These are phyloP conservation scores for Emys orbicularis DNA, from an alignment of 2,797 vertebrate genomes.

Conservation along the genomic window DNA sequence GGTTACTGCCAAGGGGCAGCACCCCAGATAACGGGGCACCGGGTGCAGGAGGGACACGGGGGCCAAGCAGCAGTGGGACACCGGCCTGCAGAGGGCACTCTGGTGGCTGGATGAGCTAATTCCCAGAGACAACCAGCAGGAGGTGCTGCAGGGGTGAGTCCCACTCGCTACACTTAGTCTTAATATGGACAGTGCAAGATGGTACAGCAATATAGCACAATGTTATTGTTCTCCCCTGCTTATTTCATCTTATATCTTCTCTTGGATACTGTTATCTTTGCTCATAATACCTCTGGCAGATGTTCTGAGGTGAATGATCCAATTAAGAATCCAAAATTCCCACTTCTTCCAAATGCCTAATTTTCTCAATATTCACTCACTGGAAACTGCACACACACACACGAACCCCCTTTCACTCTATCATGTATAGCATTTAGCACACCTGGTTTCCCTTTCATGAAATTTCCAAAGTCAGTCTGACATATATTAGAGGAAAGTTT, in stretches of 20 bases:
- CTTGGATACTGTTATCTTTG: slow-evolving; percentile 62
- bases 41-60: no score
- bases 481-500: slow-evolving; percentile 57
- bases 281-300: slow-evolving; percentile 74
- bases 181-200: not conserved
- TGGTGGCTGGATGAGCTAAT: no score
- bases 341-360: slow-evolving; percentile 78
- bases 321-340: slow-evolving; percentile 77
- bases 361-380: slow-evolving; percentile 77
- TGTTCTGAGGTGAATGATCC: slow-evolving; percentile 77
- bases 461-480: slow-evolving; percentile 55
- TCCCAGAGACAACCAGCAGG: no score
- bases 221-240: slow-evolving; percentile 40
- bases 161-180: not conserved
- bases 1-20: no score
- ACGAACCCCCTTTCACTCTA: slow-evolving; percentile 63
- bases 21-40: no score
- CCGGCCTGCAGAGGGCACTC: no score
- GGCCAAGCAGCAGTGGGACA: no score
- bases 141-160: no score
- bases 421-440: slow-evolving; percentile 57
- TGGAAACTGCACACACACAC: slow-evolving; percentile 49
- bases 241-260: slow-evolving; percentile 64
- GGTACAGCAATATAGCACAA: not conserved
- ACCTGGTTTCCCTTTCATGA: slow-evolving; percentile 66